phyloP scores from a whole-genome alignment of 2,113 vertebrate genomes.

The Neogobius melanostomus region DNA sequence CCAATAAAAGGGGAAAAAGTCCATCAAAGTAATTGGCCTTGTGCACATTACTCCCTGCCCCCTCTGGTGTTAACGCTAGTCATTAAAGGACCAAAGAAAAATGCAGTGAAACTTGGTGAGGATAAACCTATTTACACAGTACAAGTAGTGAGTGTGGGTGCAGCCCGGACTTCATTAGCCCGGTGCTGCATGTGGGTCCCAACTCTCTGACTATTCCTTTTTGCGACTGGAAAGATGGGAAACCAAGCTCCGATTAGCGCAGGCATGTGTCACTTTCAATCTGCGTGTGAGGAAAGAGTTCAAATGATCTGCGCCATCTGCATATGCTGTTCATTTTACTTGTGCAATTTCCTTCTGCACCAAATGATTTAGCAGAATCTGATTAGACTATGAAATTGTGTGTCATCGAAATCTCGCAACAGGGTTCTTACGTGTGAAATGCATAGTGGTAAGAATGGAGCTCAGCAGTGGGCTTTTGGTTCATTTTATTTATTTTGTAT shows the following conservation, averaged over 20 bases:
- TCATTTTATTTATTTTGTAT: too few species aligned
- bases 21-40: constrained; percentile 44
- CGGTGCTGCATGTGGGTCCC: background rate
- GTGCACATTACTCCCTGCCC: constrained; percentile 42
- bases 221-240: background rate
- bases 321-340: background rate
- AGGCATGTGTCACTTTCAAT: background rate
- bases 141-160: constrained; percentile 19
- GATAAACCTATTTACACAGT: constrained; percentile 37
- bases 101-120: constrained; percentile 36
- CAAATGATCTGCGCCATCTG: background rate
- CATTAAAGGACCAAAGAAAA: constrained; percentile 52
- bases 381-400: too few species aligned
- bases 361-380: too few species aligned
- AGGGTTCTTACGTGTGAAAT: too few species aligned
- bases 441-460: too few species aligned
- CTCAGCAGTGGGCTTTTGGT: too few species aligned
- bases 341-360: too few species aligned
- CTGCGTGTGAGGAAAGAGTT: too few species aligned
- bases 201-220: background rate
- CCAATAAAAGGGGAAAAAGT: constrained; percentile 32
- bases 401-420: too few species aligned
- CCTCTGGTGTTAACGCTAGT: constrained; percentile 42
- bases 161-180: background rate
- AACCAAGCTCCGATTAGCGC: background rate